Evolutionary conservation across 2,113 vertebrate species (phyloP).

Genomic region (Larimichthys polyactis): DNA sequence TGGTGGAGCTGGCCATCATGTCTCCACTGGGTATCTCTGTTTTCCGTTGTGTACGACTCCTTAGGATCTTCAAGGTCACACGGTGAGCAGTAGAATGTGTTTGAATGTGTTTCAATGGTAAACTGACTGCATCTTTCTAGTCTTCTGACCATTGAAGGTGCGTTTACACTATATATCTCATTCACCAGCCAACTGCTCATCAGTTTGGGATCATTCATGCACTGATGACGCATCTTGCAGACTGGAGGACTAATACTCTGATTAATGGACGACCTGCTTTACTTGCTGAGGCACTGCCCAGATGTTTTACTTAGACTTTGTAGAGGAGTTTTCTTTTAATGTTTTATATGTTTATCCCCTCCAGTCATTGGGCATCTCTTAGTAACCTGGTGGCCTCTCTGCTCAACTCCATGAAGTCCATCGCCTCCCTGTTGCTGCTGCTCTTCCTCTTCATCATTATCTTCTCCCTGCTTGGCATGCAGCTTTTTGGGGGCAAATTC

Average conservation of each 20-base stretch:
- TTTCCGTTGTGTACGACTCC: conserved; percentile 96
- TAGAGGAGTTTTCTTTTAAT: background rate
- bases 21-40: conserved; percentile 98
- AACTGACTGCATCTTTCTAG: too few species aligned
- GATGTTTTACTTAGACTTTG: too few species aligned
- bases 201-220: too few species aligned
- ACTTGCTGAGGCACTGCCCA: too few species aligned
- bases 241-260: too few species aligned
- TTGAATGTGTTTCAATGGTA: background rate
- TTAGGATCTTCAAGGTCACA: conserved; percentile 98
- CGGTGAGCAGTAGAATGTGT: conserved; percentile 84
- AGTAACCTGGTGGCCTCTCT: conserved; percentile 98
- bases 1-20: conserved; percentile 98
- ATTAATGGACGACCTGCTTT: too few species aligned
- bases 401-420: conserved; percentile 99
- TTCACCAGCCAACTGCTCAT: too few species aligned
- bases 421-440: conserved; percentile 96
- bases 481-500: conserved; percentile 99
- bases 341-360: conserved; percentile 4
- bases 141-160: too few species aligned
- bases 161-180: too few species aligned
- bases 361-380: conserved; percentile 96
- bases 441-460: conserved; percentile 99
- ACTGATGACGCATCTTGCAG: too few species aligned
- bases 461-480: conserved; percentile 99